Evolutionary conservation across 1,140 invertebrate genomes (phyloP), one percentile per base, ranked within the genome.

Genomic region (Cherax destructor): DNA sequence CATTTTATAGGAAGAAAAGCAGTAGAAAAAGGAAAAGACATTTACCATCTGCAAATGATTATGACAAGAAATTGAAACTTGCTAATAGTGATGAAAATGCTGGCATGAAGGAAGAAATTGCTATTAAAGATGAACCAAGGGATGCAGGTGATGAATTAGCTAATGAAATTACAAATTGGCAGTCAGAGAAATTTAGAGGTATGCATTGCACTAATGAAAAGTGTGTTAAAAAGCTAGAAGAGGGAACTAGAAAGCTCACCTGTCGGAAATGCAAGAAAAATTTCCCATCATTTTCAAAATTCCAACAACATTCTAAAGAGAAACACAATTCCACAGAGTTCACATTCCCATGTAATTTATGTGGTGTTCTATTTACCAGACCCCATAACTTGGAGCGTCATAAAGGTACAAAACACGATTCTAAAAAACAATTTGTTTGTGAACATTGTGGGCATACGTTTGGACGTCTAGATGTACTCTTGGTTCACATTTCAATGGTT

Each of bases 381-480:
- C 88, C 88, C n/a, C 81, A 91, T 59, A 91, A 91, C 52, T 74
- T 91, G 21, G 88, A 91, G 74, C 72, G 88, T 18, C 88, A 91
- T 56, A 91, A 91, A 50, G 88, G 85, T 18, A 91, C 88, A 41
- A 91, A 91, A 59, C 88, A 91, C n/a, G 83, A 77, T 85, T 81
- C 81, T 41, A 50, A 91, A 74, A 85, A 59, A n/a, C 88, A 81
- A 18, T 91, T 79, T 50, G 81, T 78, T 49, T 91, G 88, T 85
- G 88, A 91, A 61, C 88, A 85, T 49, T 91, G 88, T 65, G 83
- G 76, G 6, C 81, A 83, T 49, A 30, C 74, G 18, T 91, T 91
- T 69, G 88, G 50, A 10, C 81, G 88, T 9, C 81, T 78, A 30
- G 88, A 91, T 65, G 83, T 91, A 21, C 56, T 91, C 11, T 84